Evolutionary conservation across 2,888 invertebrate species (phyloP).

Genomic region (Heliothis peltigera): DNA sequence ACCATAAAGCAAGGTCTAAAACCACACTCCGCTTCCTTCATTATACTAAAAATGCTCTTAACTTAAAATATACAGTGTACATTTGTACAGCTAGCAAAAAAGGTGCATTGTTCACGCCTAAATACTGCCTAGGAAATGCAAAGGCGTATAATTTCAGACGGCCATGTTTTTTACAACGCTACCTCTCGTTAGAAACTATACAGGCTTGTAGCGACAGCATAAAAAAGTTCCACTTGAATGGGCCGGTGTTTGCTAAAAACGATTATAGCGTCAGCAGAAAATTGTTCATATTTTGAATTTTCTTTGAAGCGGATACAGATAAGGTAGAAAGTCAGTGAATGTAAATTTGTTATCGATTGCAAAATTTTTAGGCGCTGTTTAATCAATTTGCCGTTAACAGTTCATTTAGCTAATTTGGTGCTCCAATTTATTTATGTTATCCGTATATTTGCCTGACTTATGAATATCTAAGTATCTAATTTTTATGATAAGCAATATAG

Average conservation of each 20-base stretch:
- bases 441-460: no score
- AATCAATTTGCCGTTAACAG: background rate
- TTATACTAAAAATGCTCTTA: constrained; percentile 43
- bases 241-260: constrained; percentile 38
- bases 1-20: constrained; percentile 17
- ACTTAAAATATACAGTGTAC: constrained; percentile 35
- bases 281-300: constrained; percentile 38
- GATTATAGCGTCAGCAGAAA: constrained; percentile 33
- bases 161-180: constrained; percentile 44
- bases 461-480: no score
- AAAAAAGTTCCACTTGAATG: constrained; percentile 47
- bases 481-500: no score
- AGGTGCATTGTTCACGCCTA: constrained; percentile 32
- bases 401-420: constrained; percentile 2
- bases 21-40: constrained; percentile 36
- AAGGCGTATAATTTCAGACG: constrained; percentile 43
- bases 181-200: constrained; percentile 29
- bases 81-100: constrained; percentile 40
- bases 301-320: constrained; percentile 3
- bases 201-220: constrained; percentile 38
- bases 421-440: no score
- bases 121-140: constrained; percentile 33
- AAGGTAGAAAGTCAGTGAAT: background rate
- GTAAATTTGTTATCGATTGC: background rate
- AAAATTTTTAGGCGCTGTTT: background rate